Conservation (phyloP, 2,113 vertebrate genomes). For the Petrocephalus microphthalmus region DNA sequence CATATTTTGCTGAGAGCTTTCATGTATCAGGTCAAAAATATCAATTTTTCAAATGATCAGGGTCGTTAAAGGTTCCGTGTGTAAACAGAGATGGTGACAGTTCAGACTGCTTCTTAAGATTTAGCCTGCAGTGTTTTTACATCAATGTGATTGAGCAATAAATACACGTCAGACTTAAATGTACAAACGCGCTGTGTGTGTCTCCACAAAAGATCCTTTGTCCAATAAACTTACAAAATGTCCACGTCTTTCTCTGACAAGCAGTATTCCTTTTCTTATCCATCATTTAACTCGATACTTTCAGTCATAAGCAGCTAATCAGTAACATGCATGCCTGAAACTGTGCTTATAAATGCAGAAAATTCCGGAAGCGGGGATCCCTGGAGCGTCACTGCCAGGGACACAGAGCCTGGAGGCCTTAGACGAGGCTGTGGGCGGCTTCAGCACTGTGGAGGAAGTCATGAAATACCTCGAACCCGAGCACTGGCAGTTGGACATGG, state of each 20-base stretch:
- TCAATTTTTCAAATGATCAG: not conserved
- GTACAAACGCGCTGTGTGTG: not conserved
- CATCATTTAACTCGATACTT: not conserved
- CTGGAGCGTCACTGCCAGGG: conserved; percentile 58
- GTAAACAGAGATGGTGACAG: not conserved
- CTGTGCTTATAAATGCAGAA: conserved; percentile 37
- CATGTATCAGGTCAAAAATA: conserved; percentile 1
- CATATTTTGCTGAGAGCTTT: not conserved
- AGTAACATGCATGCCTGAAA: not conserved
- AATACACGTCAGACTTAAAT: not conserved
- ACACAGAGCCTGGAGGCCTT: conserved; percentile 73
- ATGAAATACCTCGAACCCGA: conserved; percentile 94
- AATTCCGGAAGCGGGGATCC: conserved; percentile 59
- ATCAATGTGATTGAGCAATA: not conserved
- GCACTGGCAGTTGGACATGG: conserved; percentile 88
- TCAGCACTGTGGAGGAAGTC: conserved; percentile 90
- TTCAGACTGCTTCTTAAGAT: not conserved
- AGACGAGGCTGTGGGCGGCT: conserved; percentile 70
- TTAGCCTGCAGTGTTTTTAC: not conserved
- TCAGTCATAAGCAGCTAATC: not conserved
- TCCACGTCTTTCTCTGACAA: not conserved
- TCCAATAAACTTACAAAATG: not conserved
- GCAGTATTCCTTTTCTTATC: not conserved
- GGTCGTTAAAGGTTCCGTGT: not conserved
- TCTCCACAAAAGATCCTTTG: not conserved